Evolutionary conservation across 2,888 invertebrate genomes (phyloP).

Genomic region (Theristus sp.): DNA sequence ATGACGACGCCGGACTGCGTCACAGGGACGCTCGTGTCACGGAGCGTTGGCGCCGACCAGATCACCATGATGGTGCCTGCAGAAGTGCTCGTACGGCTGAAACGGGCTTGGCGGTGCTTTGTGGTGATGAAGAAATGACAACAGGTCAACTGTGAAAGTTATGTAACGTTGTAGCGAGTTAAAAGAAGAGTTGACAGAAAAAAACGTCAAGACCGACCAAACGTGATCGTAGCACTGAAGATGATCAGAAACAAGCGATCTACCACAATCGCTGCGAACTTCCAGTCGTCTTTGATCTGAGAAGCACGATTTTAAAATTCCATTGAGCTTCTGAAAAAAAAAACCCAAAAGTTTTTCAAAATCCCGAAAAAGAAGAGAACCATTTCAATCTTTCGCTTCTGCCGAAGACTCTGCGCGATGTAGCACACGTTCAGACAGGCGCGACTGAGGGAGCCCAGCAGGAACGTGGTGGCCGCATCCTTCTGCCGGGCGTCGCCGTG

Average conservation of each 20-base stretch:
- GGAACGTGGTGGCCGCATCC: conserved; percentile 6
- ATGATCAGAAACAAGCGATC: conserved; percentile 20
- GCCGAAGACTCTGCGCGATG: conserved; percentile 17
- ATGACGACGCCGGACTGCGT: neutral
- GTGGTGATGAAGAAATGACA: too few relatives aligned
- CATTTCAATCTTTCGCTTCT: conserved; percentile 8
- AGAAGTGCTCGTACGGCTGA: too few relatives aligned
- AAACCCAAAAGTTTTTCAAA: too few relatives aligned
- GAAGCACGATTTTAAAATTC: conserved; percentile 2
- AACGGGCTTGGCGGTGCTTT: too few relatives aligned
- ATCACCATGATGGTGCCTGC: too few relatives aligned
- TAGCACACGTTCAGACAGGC: conserved; percentile 22
- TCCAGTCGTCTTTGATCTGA: conserved; percentile 22
- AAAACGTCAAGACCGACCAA: conserved; percentile 7
- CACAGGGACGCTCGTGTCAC: neutral
- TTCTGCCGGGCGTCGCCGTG: conserved; percentile 1
- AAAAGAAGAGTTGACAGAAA: neutral
- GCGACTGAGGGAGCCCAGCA: conserved; percentile 11
- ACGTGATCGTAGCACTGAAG: conserved; percentile 14
- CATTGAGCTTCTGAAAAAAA: neutral
- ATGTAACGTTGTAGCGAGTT: too few relatives aligned
- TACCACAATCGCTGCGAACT: conserved; percentile 21
- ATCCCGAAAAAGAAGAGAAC: too few relatives aligned
- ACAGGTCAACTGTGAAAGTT: too few relatives aligned
- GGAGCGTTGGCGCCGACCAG: neutral